Conservation (phyloP, 2,797 vertebrate species). For the Hippoglossus hippoglossus region DNA sequence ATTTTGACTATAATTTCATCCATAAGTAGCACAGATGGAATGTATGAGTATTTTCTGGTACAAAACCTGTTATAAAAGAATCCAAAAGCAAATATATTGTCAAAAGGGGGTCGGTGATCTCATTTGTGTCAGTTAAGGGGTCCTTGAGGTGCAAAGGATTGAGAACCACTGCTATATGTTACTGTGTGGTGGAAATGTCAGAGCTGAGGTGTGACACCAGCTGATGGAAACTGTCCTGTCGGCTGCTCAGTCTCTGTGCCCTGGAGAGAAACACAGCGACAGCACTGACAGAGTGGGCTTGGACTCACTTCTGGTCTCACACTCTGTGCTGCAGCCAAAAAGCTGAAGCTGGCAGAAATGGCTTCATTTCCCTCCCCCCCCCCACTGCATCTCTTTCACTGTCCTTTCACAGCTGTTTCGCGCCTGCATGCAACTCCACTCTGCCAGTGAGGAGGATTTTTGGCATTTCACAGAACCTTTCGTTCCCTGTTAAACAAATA, state of each 20-base stretch:
- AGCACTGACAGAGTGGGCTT: slow-evolving; percentile 33
- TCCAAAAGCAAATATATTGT: too few species aligned
- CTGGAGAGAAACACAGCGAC: slow-evolving; percentile 9
- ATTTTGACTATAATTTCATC: too few species aligned
- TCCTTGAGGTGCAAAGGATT: too few species aligned
- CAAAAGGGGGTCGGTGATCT: too few species aligned
- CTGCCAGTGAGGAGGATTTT: slow-evolving; percentile 2
- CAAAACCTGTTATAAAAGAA: too few species aligned
- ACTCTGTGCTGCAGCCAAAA: slow-evolving; percentile 23
- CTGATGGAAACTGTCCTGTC: slow-evolving; percentile 60
- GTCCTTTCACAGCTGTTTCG: slow-evolving; percentile 13
- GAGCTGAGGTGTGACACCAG: slow-evolving; percentile 50
- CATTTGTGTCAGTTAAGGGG: too few species aligned
- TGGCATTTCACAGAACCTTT: slow-evolving; percentile 1
- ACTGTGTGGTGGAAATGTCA: slow-evolving; percentile 20
- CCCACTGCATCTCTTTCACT: slow-evolving; percentile 2
- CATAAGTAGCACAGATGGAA: too few species aligned
- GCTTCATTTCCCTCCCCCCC: slow-evolving; percentile 18
- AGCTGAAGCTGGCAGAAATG: slow-evolving; percentile 12
- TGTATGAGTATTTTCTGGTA: too few species aligned
- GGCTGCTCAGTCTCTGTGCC: slow-evolving; percentile 25
- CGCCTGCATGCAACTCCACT: slow-evolving; percentile 1
- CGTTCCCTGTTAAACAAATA: neutral
- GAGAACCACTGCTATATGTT: too few species aligned
- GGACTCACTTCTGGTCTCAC: slow-evolving; percentile 7